phyloP scores from a whole-genome alignment of 2,113 vertebrate species.

The Garra rufa region DNA sequence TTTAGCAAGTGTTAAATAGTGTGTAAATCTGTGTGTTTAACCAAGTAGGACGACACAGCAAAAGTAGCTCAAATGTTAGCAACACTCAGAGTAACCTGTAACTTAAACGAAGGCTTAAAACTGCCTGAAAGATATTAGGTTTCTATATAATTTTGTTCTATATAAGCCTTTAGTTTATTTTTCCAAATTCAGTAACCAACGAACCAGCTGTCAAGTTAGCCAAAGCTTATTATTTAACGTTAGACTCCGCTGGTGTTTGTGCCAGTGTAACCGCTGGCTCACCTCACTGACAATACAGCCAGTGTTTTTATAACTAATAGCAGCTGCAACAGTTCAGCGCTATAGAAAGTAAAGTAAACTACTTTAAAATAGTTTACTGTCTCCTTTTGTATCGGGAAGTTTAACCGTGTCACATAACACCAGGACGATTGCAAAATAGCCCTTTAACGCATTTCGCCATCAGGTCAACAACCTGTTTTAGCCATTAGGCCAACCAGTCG shows the following conservation, averaged over 20 bases:
- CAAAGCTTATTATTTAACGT: not conserved
- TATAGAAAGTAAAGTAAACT: not conserved
- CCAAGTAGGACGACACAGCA: not conserved
- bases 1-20: not conserved
- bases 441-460: constrained; percentile 1
- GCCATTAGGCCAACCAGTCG: not conserved
- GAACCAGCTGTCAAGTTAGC: not conserved
- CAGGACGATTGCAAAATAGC: constrained; percentile 2
- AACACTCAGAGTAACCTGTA: not conserved
- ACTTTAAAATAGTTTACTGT: not conserved
- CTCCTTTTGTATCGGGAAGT: not conserved
- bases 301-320: not conserved
- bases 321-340: not conserved
- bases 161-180: not conserved
- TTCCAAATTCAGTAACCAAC: not conserved
- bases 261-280: not conserved
- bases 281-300: not conserved
- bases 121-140: not conserved
- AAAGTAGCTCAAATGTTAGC: not conserved
- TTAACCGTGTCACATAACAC: not conserved
- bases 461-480: not conserved
- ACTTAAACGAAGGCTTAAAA: not conserved
- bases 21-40: not conserved
- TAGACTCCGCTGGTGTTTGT: not conserved
- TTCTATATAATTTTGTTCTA: not conserved